These are phyloP conservation scores for Sycobia sp. DNA, from an alignment of 1,140 invertebrate species.

Conservation along the genomic window DNA sequence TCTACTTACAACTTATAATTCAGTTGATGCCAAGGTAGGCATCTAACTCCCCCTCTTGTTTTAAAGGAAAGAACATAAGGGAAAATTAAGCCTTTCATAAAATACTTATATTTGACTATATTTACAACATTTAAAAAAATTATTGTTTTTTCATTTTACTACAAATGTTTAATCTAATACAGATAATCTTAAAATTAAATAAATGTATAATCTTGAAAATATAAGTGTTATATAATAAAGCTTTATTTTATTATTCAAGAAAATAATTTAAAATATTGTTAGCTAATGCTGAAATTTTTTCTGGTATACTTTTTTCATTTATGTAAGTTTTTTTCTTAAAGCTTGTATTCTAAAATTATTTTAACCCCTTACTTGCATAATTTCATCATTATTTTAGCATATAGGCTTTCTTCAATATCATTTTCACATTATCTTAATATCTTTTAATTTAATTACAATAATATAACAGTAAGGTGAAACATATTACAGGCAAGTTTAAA, in stretches of 20 bases:
- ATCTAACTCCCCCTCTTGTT: slow-evolving; percentile 37
- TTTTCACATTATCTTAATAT: slow-evolving; percentile 30
- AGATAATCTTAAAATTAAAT: too few relatives aligned
- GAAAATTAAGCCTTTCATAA: slow-evolving; percentile 2
- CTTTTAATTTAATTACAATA: slow-evolving; percentile 5
- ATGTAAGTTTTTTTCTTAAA: background rate
- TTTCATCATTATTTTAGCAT: background rate
- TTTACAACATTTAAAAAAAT: too few relatives aligned
- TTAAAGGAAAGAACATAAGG: slow-evolving; percentile 12
- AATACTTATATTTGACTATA: too few relatives aligned
- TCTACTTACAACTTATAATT: slow-evolving; percentile 55
- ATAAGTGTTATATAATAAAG: too few relatives aligned
- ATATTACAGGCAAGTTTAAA: slow-evolving; percentile 22
- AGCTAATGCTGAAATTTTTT: too few relatives aligned
- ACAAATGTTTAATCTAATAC: too few relatives aligned
- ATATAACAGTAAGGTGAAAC: slow-evolving; percentile 4
- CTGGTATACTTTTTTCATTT: background rate
- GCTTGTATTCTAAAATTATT: background rate
- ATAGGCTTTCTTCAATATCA: slow-evolving; percentile 9
- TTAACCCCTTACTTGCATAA: slow-evolving; percentile 1
- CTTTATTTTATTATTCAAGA: too few relatives aligned
- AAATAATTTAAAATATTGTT: too few relatives aligned
- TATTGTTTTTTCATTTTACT: too few relatives aligned
- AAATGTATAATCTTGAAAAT: too few relatives aligned
- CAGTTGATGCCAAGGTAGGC: slow-evolving; percentile 58